A percentile compares a stretch with the other conserved stretches of the same genome.
These are phyloP conservation scores for Gerris lacustris DNA, from an alignment of 2,888 invertebrate species.

Conservation along the genomic window DNA sequence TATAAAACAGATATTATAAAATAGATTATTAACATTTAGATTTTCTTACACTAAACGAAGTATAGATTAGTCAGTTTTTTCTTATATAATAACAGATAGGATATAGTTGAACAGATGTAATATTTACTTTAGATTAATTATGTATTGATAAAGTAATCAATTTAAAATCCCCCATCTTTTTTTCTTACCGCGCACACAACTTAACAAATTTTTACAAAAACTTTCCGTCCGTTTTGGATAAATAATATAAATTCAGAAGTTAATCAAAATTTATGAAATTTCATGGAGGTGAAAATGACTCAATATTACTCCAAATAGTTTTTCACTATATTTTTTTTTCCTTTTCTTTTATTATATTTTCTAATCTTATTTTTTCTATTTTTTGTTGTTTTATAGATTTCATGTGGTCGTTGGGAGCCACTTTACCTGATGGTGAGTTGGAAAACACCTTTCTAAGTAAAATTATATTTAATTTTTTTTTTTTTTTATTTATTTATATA, in stretches of 20 bases:
- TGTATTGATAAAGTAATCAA: too few relatives aligned
- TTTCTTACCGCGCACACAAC: too few relatives aligned
- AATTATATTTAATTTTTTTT: background rate
- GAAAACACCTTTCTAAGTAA: constrained; percentile 1
- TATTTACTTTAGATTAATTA: too few relatives aligned
- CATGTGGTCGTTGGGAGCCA: constrained; percentile 95
- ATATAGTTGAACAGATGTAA: too few relatives aligned
- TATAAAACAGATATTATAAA: too few relatives aligned
- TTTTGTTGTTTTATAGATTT: constrained; percentile 63
- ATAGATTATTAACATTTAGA: too few relatives aligned
- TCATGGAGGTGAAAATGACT: constrained; percentile 29
- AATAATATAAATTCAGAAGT: background rate
- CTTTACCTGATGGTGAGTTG: constrained; percentile 84
- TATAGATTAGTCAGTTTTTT: too few relatives aligned
- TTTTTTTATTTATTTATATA: constrained; percentile 11
- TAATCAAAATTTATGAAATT: constrained; percentile 33
- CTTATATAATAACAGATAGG: too few relatives aligned
- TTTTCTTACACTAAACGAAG: too few relatives aligned
- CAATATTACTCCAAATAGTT: background rate
- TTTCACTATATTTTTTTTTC: constrained; percentile 9
- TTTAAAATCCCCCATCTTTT: too few relatives aligned
- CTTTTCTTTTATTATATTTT: constrained; percentile 17
- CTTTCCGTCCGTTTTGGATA: too few relatives aligned
- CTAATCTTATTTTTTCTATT: constrained; percentile 17
- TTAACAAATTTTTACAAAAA: too few relatives aligned